Evolutionary conservation across 1,140 invertebrate species (phyloP).

Genomic region (Phocides pigmalion): DNA sequence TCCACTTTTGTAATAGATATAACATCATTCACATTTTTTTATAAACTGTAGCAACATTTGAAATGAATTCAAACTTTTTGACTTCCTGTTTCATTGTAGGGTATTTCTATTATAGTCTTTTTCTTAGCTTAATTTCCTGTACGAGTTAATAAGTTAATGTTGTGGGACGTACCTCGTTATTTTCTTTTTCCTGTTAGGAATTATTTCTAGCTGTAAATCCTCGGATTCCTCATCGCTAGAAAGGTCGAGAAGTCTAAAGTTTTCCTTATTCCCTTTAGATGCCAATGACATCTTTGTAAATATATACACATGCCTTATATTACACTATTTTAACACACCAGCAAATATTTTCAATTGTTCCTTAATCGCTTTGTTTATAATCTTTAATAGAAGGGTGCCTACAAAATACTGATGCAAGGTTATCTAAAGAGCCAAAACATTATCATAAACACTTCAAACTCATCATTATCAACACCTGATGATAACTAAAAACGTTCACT

Average conservation of each 20-base stretch:
- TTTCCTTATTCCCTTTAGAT: constrained; percentile 85
- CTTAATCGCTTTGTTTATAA: constrained; percentile 19
- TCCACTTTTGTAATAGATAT: too few species aligned
- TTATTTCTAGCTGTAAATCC: constrained; percentile 85
- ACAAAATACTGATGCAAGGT: constrained; percentile 12
- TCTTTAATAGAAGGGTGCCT: neutral
- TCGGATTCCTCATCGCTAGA: constrained; percentile 86
- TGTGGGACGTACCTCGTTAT: constrained; percentile 59
- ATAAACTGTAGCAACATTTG: too few species aligned
- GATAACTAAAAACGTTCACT: neutral
- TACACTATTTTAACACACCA: neutral
- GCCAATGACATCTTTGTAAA: constrained; percentile 66
- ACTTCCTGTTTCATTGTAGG: too few species aligned
- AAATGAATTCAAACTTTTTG: too few species aligned
- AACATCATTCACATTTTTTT: too few species aligned
- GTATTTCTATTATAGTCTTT: too few species aligned
- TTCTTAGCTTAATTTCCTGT: too few species aligned
- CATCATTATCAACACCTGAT: constrained; percentile 3
- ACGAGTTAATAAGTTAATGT: neutral
- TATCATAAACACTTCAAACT: neutral
- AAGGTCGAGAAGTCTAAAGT: constrained; percentile 86
- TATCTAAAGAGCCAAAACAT: constrained; percentile 1
- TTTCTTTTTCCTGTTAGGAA: constrained; percentile 85
- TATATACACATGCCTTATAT: constrained; percentile 58
- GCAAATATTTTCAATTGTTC: neutral